Base-by-base conservation (phyloP, 2,888 invertebrate genomes). In the Catocala fraxini region DNA sequence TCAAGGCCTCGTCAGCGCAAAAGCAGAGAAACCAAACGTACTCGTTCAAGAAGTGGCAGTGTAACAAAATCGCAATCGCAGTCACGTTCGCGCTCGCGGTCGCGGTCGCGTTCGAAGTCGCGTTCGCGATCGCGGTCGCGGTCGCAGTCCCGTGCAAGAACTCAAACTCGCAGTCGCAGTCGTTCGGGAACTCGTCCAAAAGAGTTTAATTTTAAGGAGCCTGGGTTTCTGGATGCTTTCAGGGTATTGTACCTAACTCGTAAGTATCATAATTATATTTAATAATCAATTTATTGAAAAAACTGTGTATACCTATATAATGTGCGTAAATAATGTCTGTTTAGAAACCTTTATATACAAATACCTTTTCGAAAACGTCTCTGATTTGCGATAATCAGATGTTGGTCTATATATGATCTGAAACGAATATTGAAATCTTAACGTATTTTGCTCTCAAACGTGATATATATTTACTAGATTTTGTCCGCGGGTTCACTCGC, bases 181-280 rank as follows among this genome's bases (percentile, higher is more conserved):
- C 72, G 64, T 5, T 85, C 85, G 4, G 75, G 67, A 10, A 85
- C 80, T 63, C 82, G 78, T 9, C 81, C 71, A n/a, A 77, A 79
- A 0, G 85, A 87, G 10, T 57, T 85, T 5, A 87, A 69, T 7
- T 80, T 82, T 43, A 89, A 77, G 57, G 87, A 91, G 42, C 92
- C 92, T 0, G 81, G 87, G 0, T 87, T 93, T 70, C 67, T 92
- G 65, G 93, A 94, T 58, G 91, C 93, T 0, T 94, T 94, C 55
- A 78, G 93, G 67, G 89, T 94, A 46, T 68, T 93, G 55, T 93
- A 92, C 78, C 83, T 93, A 39, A 86, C 85, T 61, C 86, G 93
- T 94, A 65, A 86, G 90, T 86, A 49, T 52, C 0, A 25, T 4
- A 35, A 9, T 35, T 35, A 12, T 46, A 35, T 10, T 11, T 15